Evolutionary conservation across 2,797 vertebrate genomes (phyloP).

Genomic region (Onychomys arenicola): DNA sequence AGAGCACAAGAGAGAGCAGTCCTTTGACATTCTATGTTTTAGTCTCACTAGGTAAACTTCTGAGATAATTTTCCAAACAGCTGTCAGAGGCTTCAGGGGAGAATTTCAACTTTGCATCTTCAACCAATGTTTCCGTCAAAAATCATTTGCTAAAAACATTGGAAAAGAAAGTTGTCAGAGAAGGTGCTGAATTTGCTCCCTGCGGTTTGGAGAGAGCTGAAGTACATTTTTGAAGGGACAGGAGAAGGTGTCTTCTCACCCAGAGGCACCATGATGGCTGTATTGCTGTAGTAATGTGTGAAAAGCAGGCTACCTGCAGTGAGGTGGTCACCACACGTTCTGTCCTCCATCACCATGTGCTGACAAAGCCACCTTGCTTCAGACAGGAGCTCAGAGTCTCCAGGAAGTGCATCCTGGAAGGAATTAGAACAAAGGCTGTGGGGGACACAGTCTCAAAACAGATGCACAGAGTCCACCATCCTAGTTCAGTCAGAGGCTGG

Average conservation of each 20-base stretch:
- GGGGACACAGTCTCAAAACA: not conserved
- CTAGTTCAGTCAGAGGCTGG: not conserved
- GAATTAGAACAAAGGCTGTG: not conserved
- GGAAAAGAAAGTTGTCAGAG: slow-evolving; percentile 47
- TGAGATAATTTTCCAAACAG: slow-evolving; percentile 84
- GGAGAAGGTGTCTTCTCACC: slow-evolving; percentile 49
- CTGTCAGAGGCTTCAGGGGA: slow-evolving; percentile 82
- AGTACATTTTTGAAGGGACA: slow-evolving; percentile 43
- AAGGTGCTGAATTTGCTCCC: slow-evolving; percentile 76
- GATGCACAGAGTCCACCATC: not conserved
- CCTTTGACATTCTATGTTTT: slow-evolving; percentile 83
- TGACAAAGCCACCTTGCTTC: not conserved
- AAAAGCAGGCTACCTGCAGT: not conserved
- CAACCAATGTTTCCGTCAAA: slow-evolving; percentile 78
- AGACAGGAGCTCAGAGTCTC: not conserved
- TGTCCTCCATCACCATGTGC: not conserved
- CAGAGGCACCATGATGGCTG: not conserved
- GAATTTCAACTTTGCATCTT: slow-evolving; percentile 83
- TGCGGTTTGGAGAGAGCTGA: slow-evolving; percentile 66
- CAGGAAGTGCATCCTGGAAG: not conserved
- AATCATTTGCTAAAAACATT: slow-evolving; percentile 81
- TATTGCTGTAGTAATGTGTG: slow-evolving; percentile 7
- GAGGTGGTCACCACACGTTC: not conserved
- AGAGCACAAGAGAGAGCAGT: slow-evolving; percentile 54
- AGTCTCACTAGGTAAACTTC: slow-evolving; percentile 81